These are phyloP conservation scores for Chlorodrepanis virens DNA, from an alignment of 2,113 vertebrate species.

Conservation along the genomic window DNA sequence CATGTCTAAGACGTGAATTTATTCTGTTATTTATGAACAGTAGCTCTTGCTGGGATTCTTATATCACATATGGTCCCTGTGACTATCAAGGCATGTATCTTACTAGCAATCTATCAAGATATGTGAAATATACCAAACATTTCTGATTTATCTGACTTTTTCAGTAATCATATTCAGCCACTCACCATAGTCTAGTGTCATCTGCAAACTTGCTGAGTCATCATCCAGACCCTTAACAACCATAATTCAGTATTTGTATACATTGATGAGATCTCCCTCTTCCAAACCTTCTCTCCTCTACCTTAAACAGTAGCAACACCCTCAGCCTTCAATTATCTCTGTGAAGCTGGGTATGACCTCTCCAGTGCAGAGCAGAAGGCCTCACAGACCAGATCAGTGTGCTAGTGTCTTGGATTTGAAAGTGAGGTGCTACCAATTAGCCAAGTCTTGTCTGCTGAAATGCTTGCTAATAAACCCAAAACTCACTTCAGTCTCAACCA, in stretches of 20 bases:
- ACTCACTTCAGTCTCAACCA: neutral
- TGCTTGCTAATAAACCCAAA: neutral
- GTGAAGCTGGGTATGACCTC: neutral
- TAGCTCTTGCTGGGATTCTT: neutral
- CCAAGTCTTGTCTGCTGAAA: neutral
- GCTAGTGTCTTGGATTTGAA: neutral
- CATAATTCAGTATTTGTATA: neutral
- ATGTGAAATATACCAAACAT: neutral
- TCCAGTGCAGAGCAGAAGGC: neutral
- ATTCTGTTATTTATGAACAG: neutral
- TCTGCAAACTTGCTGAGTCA: neutral
- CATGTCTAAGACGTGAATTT: neutral
- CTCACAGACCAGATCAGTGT: neutral
- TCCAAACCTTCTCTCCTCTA: neutral
- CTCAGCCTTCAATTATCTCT: neutral
- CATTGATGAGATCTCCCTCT: fast-evolving
- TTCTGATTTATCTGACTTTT: neutral
- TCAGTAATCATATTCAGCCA: neutral
- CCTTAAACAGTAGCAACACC: neutral
- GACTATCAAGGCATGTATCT: neutral
- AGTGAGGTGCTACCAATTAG: neutral
- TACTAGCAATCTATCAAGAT: neutral
- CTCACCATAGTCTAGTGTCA: neutral
- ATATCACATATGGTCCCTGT: neutral
- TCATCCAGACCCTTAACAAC: neutral